phyloP scores from a whole-genome alignment of 1,140 invertebrate species.

The Brachionus rotundiformis region DNA sequence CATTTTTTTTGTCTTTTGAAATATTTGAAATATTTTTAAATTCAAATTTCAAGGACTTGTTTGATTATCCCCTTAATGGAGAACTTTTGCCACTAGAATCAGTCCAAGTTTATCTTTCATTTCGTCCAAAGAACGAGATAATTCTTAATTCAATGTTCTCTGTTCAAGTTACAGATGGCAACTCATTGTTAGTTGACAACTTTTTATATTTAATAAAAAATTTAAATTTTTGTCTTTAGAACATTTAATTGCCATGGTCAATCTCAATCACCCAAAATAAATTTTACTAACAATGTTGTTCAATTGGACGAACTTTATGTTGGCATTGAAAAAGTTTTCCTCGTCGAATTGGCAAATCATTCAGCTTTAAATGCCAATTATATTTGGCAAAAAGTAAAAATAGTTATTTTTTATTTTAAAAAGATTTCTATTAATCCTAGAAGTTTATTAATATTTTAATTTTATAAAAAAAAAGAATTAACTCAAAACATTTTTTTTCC shows the following conservation, averaged over 20 bases:
- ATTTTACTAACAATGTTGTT: constrained; percentile 56
- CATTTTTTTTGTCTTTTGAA: constrained; percentile 29
- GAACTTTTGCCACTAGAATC: constrained; percentile 58
- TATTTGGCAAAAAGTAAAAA: constrained; percentile 6
- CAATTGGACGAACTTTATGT: constrained; percentile 56
- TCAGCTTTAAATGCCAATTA: not conserved
- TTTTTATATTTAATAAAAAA: not conserved
- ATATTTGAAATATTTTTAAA: constrained; percentile 55
- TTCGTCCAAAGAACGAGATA: constrained; percentile 54
- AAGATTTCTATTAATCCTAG: no score
- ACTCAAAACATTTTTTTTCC: not conserved
- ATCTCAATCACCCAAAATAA: constrained; percentile 58
- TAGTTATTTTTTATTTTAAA: not conserved
- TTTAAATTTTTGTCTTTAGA: constrained; percentile 54
- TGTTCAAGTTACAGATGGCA: constrained; percentile 56
- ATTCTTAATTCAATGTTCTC: constrained; percentile 56
- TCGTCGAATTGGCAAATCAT: constrained; percentile 51
- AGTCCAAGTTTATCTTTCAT: constrained; percentile 55
- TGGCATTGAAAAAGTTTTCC: constrained; percentile 54
- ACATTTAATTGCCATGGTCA: constrained; percentile 56
- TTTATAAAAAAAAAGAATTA: not conserved
- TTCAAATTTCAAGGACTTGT: constrained; percentile 51
- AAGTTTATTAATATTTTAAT: no score
- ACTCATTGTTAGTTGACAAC: constrained; percentile 53
- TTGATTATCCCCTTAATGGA: constrained; percentile 53